These are phyloP conservation scores for Lasioglossum pauxillum DNA, from an alignment of 2,888 invertebrate species.

Conservation along the genomic window DNA sequence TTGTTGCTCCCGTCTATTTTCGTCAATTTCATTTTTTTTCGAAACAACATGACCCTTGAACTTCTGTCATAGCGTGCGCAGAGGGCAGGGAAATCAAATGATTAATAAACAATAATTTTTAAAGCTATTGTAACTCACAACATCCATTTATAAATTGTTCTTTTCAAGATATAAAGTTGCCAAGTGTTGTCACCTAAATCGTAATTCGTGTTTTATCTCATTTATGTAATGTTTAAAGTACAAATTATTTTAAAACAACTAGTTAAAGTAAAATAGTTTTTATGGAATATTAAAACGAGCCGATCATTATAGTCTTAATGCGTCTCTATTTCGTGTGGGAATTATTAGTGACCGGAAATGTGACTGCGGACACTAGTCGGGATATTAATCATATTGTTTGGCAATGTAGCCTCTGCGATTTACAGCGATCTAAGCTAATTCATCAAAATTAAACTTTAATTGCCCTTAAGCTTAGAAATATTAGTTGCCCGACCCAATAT, in stretches of 20 bases:
- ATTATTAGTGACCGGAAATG: too few relatives aligned
- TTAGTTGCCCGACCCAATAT: too few relatives aligned
- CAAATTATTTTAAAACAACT: too few relatives aligned
- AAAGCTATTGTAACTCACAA: not conserved
- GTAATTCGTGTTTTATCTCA: not conserved
- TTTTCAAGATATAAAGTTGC: not conserved
- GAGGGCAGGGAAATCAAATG: not conserved
- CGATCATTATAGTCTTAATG: too few relatives aligned
- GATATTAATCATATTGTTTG: too few relatives aligned
- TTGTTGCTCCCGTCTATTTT: constrained; percentile 66
- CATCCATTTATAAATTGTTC: not conserved
- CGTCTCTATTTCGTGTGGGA: too few relatives aligned
- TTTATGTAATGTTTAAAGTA: not conserved
- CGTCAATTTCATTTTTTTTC: constrained; percentile 44
- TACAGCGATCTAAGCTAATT: too few relatives aligned
- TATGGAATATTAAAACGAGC: not conserved
- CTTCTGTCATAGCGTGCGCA: constrained; percentile 23
- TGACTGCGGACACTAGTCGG: too few relatives aligned
- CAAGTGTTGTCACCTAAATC: not conserved
- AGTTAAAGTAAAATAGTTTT: not conserved
- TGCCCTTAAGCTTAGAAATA: too few relatives aligned
- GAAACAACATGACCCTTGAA: constrained; percentile 33
- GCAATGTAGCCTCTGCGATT: too few relatives aligned
- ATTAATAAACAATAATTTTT: constrained; percentile 4
- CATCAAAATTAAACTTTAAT: too few relatives aligned